Evolutionary conservation across 2,797 vertebrate genomes (phyloP), one percentile per base, ranked within the genome.

Genomic region (Paratrypauchen microcephalus): DNA sequence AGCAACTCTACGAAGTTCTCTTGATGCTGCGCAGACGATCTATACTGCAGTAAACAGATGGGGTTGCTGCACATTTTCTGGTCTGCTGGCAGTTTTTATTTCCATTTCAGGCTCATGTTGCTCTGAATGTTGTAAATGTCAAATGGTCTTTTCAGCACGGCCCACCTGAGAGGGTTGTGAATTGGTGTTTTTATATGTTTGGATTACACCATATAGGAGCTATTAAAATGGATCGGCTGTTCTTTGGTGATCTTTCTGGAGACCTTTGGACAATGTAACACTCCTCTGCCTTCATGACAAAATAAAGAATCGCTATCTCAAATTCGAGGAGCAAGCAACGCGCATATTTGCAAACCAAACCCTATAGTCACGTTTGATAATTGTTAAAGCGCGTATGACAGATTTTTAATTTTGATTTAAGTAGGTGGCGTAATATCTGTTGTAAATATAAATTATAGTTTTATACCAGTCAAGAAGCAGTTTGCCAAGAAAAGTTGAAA

Each of bases 21-120:
- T 28, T 70, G 64, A 76, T 67, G 75, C 61, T 79, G 70, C 71
- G 19, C 83, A 84, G 76, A 66, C 26, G 63, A 45, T 36, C 12
- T 0, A n/a, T n/a, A 23, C 60, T 50, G 70, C 50, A 45, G 74
- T 18, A 39, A 50, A 75, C 62, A 18, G 66, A 26, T 54, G n/a
- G 69, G 23, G 6, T 13, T 73, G 57, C 9, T 60, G 9, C 63
- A 55, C 9, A 21, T 65, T 65, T 67, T 77, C 58, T 45, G 67
- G 13, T 60, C 65, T 68, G 32, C 24, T 65, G 21, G 30, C n/a
- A 36, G 55, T 55, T 68, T 68, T 59, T 61, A 61, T 69, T 79
- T 70, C 48, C 70, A 72, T 47, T 39, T 50, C 9, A 7, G 36
- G 48, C 68, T 62, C 3, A 16, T 28, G 3, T 63, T 59, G 9